Percentiles rank a stretch among this genome's conserved stretches.
phyloP scores from a whole-genome alignment of 1,140 invertebrate species.

The Lepeophtheirus salmonis region DNA sequence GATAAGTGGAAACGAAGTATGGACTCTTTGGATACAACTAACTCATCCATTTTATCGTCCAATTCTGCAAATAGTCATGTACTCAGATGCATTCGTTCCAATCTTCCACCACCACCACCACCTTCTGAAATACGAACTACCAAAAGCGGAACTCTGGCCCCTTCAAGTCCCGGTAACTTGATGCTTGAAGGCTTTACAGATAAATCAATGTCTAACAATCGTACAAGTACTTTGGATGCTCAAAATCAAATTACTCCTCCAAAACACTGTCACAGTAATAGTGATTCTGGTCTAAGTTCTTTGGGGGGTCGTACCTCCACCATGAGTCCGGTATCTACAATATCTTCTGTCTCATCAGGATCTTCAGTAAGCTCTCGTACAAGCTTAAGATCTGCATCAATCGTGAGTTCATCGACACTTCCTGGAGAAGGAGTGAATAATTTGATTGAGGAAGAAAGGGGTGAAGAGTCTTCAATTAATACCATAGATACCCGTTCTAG shows the following conservation, averaged over 20 bases:
- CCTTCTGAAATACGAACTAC: not conserved
- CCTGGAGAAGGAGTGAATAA: slow-evolving; percentile 8
- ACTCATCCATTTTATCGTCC: not conserved
- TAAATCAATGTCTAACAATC: not conserved
- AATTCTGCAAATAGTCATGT: not conserved
- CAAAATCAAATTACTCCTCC: not conserved
- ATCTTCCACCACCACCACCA: not conserved
- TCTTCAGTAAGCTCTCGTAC: not conserved
- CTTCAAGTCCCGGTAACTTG: not conserved
- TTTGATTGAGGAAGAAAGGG: not conserved
- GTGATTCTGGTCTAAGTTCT: slow-evolving; percentile 11
- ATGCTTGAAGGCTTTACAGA: not conserved
- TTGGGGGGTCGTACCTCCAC: slow-evolving; percentile 12
- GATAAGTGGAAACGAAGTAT: slow-evolving; percentile 6
- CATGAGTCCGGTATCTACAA: slow-evolving; percentile 16
- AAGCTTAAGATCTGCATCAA: slow-evolving; percentile 12
- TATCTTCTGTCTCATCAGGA: slow-evolving; percentile 4
- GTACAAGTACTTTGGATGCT: not conserved
- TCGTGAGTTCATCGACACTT: slow-evolving; percentile 11
- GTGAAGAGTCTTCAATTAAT: not conserved
- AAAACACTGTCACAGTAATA: slow-evolving; percentile 11
- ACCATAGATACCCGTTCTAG: not conserved
- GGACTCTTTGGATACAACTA: not conserved
- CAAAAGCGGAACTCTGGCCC: not conserved
- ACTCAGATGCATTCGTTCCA: not conserved